These are phyloP conservation scores for Peromyscus polionotus DNA, from an alignment of 2,113 vertebrate genomes.

Conservation along the genomic window DNA sequence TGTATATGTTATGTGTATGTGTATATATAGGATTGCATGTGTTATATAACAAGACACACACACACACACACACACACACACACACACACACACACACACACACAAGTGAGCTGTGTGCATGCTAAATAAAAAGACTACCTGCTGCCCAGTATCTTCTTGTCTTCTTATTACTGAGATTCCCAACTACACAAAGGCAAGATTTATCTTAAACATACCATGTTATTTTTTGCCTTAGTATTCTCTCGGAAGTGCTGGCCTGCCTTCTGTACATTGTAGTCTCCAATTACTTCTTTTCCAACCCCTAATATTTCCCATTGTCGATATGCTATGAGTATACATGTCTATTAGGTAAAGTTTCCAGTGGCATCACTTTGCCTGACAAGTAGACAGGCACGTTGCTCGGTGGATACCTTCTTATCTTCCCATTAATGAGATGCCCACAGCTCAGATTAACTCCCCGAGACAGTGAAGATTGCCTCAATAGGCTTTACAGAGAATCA, in stretches of 20 bases:
- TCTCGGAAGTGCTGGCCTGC: neutral
- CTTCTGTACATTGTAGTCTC: neutral
- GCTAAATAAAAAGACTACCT: neutral
- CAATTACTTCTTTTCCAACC: neutral
- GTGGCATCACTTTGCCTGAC: constrained; percentile 15
- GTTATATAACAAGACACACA: neutral
- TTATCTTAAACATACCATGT: neutral
- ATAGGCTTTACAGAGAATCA: constrained; percentile 67
- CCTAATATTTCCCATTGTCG: neutral
- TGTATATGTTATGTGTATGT: neutral
- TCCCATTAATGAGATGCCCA: constrained; percentile 68
- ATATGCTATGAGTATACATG: neutral
- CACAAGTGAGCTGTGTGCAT: neutral
- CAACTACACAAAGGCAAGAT: neutral
- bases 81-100: neutral
- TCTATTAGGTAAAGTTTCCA: constrained; percentile 24
- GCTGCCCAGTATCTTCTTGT: neutral
- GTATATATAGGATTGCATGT: neutral
- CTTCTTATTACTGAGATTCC: neutral
- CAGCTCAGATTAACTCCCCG: constrained; percentile 72
- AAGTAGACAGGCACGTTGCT: constrained; percentile 27
- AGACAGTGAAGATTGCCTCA: constrained; percentile 64
- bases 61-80: neutral
- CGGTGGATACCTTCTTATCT: constrained; percentile 52
- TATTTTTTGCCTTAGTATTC: neutral